phyloP scores from a whole-genome alignment of 2,113 vertebrate genomes.

The Daboia siamensis region DNA sequence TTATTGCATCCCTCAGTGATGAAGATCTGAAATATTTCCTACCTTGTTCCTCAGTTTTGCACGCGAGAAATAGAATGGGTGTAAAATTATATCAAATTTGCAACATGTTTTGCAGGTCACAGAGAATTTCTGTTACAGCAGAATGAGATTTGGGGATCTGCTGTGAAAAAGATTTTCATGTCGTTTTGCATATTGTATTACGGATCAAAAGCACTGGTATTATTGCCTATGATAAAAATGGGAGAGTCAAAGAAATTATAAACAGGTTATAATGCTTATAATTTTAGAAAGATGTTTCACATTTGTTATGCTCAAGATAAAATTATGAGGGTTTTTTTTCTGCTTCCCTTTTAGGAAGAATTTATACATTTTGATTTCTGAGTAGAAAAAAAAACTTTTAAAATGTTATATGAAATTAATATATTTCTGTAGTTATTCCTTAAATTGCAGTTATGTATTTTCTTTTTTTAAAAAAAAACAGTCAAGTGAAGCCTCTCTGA shows the following conservation, averaged over 20 bases:
- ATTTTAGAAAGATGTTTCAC: constrained; percentile 13
- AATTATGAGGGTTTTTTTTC: not conserved
- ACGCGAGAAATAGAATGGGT: constrained; percentile 12
- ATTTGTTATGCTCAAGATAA: not conserved
- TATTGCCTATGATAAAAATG: not conserved
- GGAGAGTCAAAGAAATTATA: not conserved
- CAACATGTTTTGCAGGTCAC: not conserved
- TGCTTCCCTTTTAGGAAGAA: not conserved
- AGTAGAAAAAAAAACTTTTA: not conserved
- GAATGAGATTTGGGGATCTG: constrained; percentile 19
- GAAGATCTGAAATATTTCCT: accelerated
- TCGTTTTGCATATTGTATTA: not conserved
- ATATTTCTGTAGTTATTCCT: not conserved
- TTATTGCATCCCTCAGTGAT: not conserved
- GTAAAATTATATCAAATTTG: constrained; percentile 4
- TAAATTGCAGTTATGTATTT: not conserved
- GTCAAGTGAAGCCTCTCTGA: constrained; percentile 7
- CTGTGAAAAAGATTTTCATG: not conserved
- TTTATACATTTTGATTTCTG: not conserved
- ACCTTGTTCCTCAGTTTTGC: constrained; percentile 18
- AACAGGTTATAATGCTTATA: not conserved
- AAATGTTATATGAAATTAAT: constrained; percentile 9
- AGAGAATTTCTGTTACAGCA: not conserved
- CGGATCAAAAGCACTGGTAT: not conserved
- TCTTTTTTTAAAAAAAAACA: not conserved